These are phyloP conservation scores for Netelia inedita DNA, from an alignment of 2,888 invertebrate species.

Conservation along the genomic window DNA sequence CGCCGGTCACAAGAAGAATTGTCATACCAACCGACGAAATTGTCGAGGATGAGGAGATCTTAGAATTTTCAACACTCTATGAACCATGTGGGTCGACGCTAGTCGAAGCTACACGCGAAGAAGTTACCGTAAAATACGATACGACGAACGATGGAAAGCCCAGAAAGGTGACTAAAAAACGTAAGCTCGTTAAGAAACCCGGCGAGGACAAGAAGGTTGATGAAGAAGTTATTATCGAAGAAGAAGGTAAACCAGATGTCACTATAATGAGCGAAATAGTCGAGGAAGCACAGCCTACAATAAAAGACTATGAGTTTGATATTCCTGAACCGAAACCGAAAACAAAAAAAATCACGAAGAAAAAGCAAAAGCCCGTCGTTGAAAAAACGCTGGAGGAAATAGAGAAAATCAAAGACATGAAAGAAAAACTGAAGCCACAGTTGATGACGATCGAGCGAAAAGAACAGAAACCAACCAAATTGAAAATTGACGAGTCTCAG, in stretches of 20 bases:
- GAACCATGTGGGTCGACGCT: slow-evolving; percentile 69
- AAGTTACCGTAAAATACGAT: slow-evolving; percentile 83
- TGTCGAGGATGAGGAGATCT: slow-evolving; percentile 41
- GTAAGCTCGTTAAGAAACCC: slow-evolving; percentile 71
- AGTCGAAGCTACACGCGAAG: slow-evolving; percentile 71
- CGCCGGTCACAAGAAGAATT: slow-evolving; percentile 43
- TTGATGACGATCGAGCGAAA: slow-evolving; percentile 87
- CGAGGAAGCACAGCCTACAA: slow-evolving; percentile 72
- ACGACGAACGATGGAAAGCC: slow-evolving; percentile 80
- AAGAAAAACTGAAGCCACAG: slow-evolving; percentile 75
- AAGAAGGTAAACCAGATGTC: slow-evolving; percentile 76
- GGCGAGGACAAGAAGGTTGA: slow-evolving; percentile 77
- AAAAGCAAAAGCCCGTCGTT: slow-evolving; percentile 79
- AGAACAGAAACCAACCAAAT: slow-evolving; percentile 87
- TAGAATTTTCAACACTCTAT: slow-evolving; percentile 43
- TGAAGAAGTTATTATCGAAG: slow-evolving; percentile 82
- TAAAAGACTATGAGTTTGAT: slow-evolving; percentile 65
- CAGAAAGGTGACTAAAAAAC: slow-evolving; percentile 73
- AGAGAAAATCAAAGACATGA: slow-evolving; percentile 69
- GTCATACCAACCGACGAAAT: slow-evolving; percentile 60
- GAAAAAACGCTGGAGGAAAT: slow-evolving; percentile 61
- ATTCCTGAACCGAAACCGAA: slow-evolving; percentile 70
- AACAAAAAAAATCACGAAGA: slow-evolving; percentile 70
- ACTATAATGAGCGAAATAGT: slow-evolving; percentile 73
- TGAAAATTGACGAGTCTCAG: slow-evolving; percentile 86